Evolutionary conservation across 2,797 vertebrate genomes (phyloP).

Genomic region (Pitangus sulphuratus): DNA sequence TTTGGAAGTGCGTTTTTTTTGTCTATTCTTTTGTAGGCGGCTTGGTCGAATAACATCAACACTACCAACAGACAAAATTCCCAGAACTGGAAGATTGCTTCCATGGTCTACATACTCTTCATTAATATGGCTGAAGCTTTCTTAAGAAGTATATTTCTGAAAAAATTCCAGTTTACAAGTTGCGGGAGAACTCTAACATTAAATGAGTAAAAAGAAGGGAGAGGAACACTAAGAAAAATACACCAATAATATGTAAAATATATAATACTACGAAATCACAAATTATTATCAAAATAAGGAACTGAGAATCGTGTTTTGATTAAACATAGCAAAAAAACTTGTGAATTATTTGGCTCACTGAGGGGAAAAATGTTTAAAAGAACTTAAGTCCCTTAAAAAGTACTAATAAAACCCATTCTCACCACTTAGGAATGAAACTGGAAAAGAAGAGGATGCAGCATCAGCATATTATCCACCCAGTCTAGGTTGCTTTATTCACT

Average conservation of each 20-base stretch:
- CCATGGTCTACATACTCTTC: background rate
- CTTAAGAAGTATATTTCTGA: background rate
- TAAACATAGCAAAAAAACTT: background rate
- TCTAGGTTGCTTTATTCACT: background rate
- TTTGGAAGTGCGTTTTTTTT: background rate
- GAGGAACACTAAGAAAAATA: background rate
- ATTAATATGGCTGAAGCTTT: background rate
- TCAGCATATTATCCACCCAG: background rate
- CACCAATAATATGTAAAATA: background rate
- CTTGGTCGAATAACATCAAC: background rate
- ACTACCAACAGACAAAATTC: background rate
- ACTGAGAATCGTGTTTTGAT: background rate
- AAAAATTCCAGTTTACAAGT: background rate
- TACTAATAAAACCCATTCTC: background rate
- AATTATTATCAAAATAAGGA: background rate
- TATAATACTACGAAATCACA: background rate
- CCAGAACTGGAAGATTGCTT: background rate
- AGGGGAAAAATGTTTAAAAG: background rate
- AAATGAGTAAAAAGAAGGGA: background rate
- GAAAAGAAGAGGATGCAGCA: constrained; percentile 37
- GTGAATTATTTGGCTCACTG: background rate
- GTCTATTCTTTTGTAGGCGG: background rate
- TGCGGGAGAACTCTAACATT: background rate
- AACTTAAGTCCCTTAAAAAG: background rate
- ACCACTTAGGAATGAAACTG: constrained; percentile 42